Evolutionary conservation across 2,888 invertebrate species (phyloP).

Genomic region (Monopis laevigella): DNA sequence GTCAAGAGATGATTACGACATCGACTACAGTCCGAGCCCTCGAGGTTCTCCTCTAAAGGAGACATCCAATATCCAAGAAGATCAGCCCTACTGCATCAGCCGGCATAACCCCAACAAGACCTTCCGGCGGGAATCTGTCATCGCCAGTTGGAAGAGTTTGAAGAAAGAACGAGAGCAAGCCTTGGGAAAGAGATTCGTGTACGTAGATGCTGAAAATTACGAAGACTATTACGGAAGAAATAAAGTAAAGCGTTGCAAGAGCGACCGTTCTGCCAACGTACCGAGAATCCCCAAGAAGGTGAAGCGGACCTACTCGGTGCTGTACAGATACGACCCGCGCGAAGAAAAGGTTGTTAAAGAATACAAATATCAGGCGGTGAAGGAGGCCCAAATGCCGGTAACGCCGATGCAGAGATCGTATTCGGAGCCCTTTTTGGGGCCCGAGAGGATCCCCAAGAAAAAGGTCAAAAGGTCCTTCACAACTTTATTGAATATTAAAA

Average conservation of each 20-base stretch:
- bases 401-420: slow-evolving; percentile 39
- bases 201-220: slow-evolving; percentile 50
- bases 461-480: slow-evolving; percentile 59
- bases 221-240: slow-evolving; percentile 58
- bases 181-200: slow-evolving; percentile 50
- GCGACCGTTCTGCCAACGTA: slow-evolving; percentile 42
- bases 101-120: slow-evolving; percentile 62
- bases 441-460: slow-evolving; percentile 46
- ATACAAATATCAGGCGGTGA: slow-evolving; percentile 52
- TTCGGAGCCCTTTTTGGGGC: slow-evolving; percentile 51
- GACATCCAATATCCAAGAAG: slow-evolving; percentile 54
- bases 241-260: slow-evolving; percentile 55
- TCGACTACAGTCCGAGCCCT: slow-evolving; percentile 51
- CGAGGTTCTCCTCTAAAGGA: slow-evolving; percentile 56
- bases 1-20: slow-evolving; percentile 56
- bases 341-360: slow-evolving; percentile 59
- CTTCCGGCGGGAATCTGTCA: slow-evolving; percentile 57
- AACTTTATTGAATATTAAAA: slow-evolving; percentile 52
- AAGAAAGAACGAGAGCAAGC: slow-evolving; percentile 60
- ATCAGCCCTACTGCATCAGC: slow-evolving; percentile 49
- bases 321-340: slow-evolving; percentile 53
- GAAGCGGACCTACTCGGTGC: slow-evolving; percentile 54
- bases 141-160: slow-evolving; percentile 59
- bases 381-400: slow-evolving; percentile 27
- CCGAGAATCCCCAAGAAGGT: slow-evolving; percentile 47